Evolutionary conservation across 1,140 invertebrate species (phyloP), one percentile per base, ranked within the genome.

Genomic region (Drosophila busckii): DNA sequence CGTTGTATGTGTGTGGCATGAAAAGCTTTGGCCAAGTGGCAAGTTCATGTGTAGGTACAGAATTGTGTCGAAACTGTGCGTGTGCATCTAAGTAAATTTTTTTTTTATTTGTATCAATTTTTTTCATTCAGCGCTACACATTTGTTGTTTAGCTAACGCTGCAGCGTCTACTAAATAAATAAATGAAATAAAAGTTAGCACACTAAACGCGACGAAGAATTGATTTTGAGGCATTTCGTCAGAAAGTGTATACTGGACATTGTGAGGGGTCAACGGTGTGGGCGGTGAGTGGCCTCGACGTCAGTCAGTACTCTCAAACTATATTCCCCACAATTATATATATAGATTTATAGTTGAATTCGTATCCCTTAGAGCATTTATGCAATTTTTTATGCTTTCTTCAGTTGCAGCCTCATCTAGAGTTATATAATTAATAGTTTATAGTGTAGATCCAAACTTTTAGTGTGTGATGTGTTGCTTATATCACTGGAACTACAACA

Each of bases 1-100:
- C 29, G 49, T 32, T 32, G 49, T 50, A 68, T n/a, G n/a, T n/a
- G n/a, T n/a, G n/a, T n/a, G n/a, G n/a, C n/a, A 34, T 56, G 48
- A 15, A 56, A 76, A 76, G 76, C 66, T 66, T 76, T 53, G 35
- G 13, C 25, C 37, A 42, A 63, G 60, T 53, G 25, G 52, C 62
- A 73, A 75, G 60, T 63, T 78, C 56, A 66, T 65, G 61, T 55
- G 52, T 78, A 75, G 70, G 65, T 75, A 76, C 71, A 76, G 66
- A 76, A 61, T 64, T 54, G 60, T 55, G 66, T 50, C 56, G 12
- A 42, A 29, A 42, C 12, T 37, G 44, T 32, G 19, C 8, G 2
- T 32, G 7, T 41, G 9, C 28, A 3, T 28, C n/a, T 40, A 8
- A 25, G 13, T 29, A 1, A 13, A 15, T 25, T n/a, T 25, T 25